Percentiles rank a stretch among this genome's conserved stretches.
phyloP scores from a whole-genome alignment of 1,140 invertebrate species.

The Apis laboriosa region DNA sequence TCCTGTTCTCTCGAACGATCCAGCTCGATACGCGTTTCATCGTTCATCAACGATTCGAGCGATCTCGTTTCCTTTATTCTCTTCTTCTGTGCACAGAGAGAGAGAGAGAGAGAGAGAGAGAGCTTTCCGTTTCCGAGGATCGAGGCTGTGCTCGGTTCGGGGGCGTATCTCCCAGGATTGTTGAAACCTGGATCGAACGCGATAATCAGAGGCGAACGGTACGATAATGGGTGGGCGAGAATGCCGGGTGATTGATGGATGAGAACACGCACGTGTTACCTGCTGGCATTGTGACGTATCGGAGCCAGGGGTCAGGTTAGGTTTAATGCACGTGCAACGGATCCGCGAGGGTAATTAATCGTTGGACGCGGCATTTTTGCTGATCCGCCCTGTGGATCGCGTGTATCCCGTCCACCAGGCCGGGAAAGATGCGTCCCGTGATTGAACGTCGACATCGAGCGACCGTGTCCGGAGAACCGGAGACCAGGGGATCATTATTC shows the following conservation, averaged over 20 bases:
- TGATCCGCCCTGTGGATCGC: not conserved
- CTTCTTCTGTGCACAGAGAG: too few relatives aligned
- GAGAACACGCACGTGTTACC: conserved; percentile 40
- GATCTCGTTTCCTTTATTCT: too few relatives aligned
- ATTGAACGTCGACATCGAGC: not conserved
- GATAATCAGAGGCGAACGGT: conserved; percentile 38
- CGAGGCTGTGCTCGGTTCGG: not conserved
- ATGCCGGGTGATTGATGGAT: conserved; percentile 40
- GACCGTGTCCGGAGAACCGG: not conserved
- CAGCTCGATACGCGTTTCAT: conserved; percentile 62
- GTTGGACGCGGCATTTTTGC: conserved; percentile 16
- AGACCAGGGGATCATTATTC: not conserved
- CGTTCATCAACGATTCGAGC: conserved; percentile 3
- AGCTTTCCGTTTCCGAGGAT: not conserved
- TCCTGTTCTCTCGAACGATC: conserved; percentile 16
- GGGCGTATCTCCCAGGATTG: not conserved
- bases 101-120: conserved; percentile 26
- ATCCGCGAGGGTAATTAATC: conserved; percentile 28
- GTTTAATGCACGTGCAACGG: conserved; percentile 19
- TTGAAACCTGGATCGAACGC: conserved; percentile 12
- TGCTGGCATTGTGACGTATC: conserved; percentile 20
- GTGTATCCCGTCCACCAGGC: not conserved
- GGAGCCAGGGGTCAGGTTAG: not conserved
- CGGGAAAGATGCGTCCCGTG: not conserved
- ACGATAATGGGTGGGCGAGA: conserved; percentile 38